Conservation (phyloP, 2,888 invertebrate species). For the Calameuta idolon region DNA sequence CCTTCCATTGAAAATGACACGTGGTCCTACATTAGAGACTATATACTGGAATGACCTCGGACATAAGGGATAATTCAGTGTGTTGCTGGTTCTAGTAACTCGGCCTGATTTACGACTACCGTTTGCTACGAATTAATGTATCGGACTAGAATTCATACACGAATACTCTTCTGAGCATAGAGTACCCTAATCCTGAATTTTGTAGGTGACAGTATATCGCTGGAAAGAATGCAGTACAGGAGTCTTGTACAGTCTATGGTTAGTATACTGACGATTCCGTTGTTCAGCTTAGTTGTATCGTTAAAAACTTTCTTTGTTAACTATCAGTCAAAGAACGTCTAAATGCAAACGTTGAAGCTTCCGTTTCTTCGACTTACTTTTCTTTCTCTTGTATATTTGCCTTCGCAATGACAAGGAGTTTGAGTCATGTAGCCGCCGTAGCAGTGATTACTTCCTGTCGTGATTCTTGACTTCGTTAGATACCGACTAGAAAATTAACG, state of each 20-base stretch:
- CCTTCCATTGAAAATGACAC: not conserved
- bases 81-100: conserved; percentile 16
- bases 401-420: not conserved
- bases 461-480: not conserved
- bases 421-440: not conserved
- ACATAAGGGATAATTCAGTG: conserved; percentile 31
- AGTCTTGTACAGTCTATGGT: not conserved
- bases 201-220: not conserved
- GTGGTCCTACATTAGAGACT: not conserved
- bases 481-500: not conserved
- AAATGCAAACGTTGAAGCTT: not conserved
- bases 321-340: not conserved
- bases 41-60: conserved; percentile 26
- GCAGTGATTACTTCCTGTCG: not conserved
- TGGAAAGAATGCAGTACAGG: not conserved
- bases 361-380: not conserved
- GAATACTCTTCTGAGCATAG: not conserved
- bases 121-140: conserved; percentile 14
- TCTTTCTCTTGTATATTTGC: not conserved
- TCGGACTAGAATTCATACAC: not conserved
- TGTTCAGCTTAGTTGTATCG: not conserved
- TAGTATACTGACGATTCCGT: not conserved
- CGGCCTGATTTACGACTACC: conserved; percentile 37
- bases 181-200: not conserved
- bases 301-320: not conserved